phyloP scores from a whole-genome alignment of 2,113 vertebrate genomes.

The Miniopterus natalensis region DNA sequence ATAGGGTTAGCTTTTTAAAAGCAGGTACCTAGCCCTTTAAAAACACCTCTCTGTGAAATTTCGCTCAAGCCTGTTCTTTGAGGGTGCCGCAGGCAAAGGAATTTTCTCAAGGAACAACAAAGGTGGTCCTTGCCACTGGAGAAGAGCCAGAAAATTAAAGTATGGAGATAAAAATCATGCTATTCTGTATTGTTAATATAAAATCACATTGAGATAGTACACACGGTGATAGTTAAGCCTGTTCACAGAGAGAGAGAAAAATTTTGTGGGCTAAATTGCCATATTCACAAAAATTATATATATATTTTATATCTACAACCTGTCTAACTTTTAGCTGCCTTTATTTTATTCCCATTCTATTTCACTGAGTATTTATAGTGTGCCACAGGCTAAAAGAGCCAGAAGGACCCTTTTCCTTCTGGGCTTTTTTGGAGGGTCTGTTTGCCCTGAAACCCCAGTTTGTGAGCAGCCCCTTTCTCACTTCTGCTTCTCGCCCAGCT shows the following conservation, averaged over 20 bases:
- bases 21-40: neutral
- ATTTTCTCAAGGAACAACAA: constrained; percentile 36
- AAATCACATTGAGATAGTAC: constrained; percentile 37
- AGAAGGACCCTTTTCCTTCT: neutral
- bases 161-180: constrained; percentile 45
- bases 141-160: constrained; percentile 59
- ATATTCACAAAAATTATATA: constrained; percentile 43
- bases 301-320: neutral
- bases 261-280: neutral
- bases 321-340: constrained; percentile 29
- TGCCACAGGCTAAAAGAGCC: neutral
- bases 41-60: neutral
- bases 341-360: constrained; percentile 52
- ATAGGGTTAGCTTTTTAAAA: constrained; percentile 20
- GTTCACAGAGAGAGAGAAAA: constrained; percentile 17
- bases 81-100: constrained; percentile 32
- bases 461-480: neutral
- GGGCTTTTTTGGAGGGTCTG: neutral
- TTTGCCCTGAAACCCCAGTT: neutral
- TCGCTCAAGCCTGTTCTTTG: constrained; percentile 2
- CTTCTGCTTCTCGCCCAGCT: neutral
- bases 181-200: constrained; percentile 40
- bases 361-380: neutral
- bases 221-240: neutral
- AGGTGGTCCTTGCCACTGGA: neutral